Base-by-base conservation (phyloP, 1,140 invertebrate species). In the Macrotrachela quadricornifera region DNA sequence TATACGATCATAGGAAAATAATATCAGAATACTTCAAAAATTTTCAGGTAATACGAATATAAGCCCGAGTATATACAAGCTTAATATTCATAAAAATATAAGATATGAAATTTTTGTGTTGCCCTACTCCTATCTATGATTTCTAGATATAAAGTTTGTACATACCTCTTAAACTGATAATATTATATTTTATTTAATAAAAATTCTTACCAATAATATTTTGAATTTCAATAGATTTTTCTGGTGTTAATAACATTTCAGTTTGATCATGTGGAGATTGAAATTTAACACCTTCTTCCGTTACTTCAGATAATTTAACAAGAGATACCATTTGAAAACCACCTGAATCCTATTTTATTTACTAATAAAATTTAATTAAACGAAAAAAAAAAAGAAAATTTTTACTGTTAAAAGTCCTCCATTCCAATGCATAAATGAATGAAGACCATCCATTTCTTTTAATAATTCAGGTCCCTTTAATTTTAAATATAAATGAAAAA, bases 261-360 rank as follows among this genome's bases (percentile, higher is more conserved):
- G 6, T 30, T 39, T 30, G 18, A 71, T 91, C 81, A 73, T 90
- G 92, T 1, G 90, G 85, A 47, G 85, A 90, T 62, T 77, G 76
- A 68, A 99, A 97, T 63, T 82, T 80, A 0, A 97, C 92, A 17
- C 86, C 92, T 68, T 90, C 78, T 73, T 97, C 91, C 54, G 83
- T 87, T 21, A 96, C 85, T 71, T 88, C 78, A 38, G 87, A 84
- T 55, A 97, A 72, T 69, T 92, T 80, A 42, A 90, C 67, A 37
- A 99, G 69, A 0, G 90, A 96, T 1, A 99, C 91, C 90, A 97
- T 96, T 77, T 96, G 88, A 71, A 96, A 95, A 4, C 90, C 88
- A 58, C 88, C 88, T 55, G 87, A 94, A 69, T 94, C 90, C 15
- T 73, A 30, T 30, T 30, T 4, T 4, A 30, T 4, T 30, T 8